These are phyloP conservation scores for Graptemys geographica DNA, from an alignment of 2,797 vertebrate species.

Conservation along the genomic window DNA sequence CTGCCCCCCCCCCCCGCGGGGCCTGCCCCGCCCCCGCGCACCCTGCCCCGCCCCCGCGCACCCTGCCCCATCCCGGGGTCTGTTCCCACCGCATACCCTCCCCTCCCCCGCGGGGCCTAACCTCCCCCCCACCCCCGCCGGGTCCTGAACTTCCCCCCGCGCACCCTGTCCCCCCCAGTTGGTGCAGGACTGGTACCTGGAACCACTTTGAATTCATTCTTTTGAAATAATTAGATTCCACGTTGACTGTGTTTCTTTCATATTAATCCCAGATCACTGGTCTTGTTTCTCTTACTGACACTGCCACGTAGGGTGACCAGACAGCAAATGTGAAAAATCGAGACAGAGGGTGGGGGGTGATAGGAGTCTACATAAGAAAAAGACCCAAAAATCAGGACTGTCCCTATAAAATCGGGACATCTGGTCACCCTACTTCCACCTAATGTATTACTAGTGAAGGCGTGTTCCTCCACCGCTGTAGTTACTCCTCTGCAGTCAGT, in stretches of 20 bases:
- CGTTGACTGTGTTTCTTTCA: neutral
- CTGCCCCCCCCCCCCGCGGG: neutral
- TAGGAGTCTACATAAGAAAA: no score
- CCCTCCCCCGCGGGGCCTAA: no score
- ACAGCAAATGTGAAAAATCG: no score
- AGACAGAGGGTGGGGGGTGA: no score
- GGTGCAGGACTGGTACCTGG: neutral
- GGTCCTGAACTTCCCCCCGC: accelerated
- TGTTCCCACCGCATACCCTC: no score
- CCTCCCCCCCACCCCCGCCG: no score
- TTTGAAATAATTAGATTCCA: neutral
- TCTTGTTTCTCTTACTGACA: accelerated
- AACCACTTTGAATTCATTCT: neutral
- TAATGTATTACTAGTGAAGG: accelerated
- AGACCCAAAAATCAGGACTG: no score
- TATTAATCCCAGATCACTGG: accelerated
- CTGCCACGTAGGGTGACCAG: no score
- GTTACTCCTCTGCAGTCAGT: neutral
- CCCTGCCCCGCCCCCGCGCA: no score
- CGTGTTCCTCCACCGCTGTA: neutral
- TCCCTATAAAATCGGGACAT: no score
- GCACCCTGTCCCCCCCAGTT: neutral
- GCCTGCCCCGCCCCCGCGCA: accelerated
- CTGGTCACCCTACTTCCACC: no score
- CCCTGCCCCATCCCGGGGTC: no score